phyloP scores from a whole-genome alignment of 2,888 invertebrate genomes.

The Liodrosophila aerea region DNA sequence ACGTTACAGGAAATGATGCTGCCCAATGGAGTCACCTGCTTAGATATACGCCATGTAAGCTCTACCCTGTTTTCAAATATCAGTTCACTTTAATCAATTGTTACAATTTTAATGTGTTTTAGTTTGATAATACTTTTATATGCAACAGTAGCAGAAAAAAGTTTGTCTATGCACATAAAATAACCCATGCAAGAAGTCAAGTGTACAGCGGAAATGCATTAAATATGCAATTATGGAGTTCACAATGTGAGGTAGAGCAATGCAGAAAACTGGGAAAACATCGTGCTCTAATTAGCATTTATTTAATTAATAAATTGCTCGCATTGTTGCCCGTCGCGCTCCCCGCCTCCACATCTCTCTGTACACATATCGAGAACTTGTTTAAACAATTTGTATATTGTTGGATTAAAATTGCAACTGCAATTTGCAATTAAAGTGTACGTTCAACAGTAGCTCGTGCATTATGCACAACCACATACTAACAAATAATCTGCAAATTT shows the following conservation, averaged over 20 bases:
- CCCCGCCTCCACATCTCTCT: no score
- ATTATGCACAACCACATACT: constrained; percentile 55
- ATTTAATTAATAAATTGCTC: constrained; percentile 60
- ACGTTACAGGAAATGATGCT: no score
- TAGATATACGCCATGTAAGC: no score
- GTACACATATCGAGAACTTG: neutral
- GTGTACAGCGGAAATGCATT: constrained; percentile 30
- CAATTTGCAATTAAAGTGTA: constrained; percentile 60
- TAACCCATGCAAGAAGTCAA: constrained; percentile 48
- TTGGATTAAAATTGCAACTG: constrained; percentile 32
- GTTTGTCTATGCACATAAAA: no score
- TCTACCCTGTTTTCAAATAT: no score
- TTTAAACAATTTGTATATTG: constrained; percentile 33
- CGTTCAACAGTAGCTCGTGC: constrained; percentile 55
- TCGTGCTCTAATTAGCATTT: constrained; percentile 51
- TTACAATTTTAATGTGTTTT: no score
- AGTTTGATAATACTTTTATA: no score
- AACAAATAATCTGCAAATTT: constrained; percentile 39
- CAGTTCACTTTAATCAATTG: no score
- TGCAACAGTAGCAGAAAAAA: neutral
- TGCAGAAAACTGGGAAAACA: constrained; percentile 12
- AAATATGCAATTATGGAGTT: constrained; percentile 39
- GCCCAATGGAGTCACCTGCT: no score
- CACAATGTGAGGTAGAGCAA: neutral
- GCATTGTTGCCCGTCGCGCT: constrained; percentile 8